Evolutionary conservation across 2,797 vertebrate species (phyloP).

Genomic region (Lagocephalus sceleratus): DNA sequence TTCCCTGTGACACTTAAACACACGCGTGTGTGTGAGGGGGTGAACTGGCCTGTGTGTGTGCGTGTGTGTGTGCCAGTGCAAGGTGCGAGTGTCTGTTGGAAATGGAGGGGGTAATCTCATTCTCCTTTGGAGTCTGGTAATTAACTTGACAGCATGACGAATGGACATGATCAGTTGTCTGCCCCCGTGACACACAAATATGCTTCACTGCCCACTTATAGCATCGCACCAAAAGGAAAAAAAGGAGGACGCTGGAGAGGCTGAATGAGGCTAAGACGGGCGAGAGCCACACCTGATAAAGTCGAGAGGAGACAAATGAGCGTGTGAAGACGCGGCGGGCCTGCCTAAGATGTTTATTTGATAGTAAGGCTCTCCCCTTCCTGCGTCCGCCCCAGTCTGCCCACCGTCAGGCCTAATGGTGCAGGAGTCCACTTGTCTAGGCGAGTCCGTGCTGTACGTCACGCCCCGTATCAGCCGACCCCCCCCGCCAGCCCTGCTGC

Average conservation of each 20-base stretch:
- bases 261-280: conserved; percentile 44
- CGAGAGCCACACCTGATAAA: conserved; percentile 31
- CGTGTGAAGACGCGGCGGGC: conserved; percentile 3
- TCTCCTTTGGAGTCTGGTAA: conserved; percentile 79
- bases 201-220: conserved; percentile 66
- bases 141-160: conserved; percentile 85
- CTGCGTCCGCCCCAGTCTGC: conserved; percentile 38
- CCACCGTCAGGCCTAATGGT: conserved; percentile 62
- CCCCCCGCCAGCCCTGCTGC: conserved; percentile 37
- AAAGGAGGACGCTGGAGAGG: conserved; percentile 63
- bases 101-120: conserved; percentile 69
- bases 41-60: conserved; percentile 14
- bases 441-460: conserved; percentile 59
- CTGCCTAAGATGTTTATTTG: conserved; percentile 46
- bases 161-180: conserved; percentile 81
- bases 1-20: conserved; percentile 56
- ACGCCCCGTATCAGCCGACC: conserved; percentile 48
- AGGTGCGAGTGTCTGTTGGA: conserved; percentile 62
- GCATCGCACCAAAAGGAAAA: conserved; percentile 47
- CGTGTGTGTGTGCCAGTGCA: conserved; percentile 24
- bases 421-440: conserved; percentile 68
- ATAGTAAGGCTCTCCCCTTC: conserved; percentile 39
- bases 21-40: conserved; percentile 38
- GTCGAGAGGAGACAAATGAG: conserved; percentile 7
- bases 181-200: conserved; percentile 77